Evolutionary conservation across 2,113 vertebrate genomes (phyloP).

Genomic region (Parotia lawesii): DNA sequence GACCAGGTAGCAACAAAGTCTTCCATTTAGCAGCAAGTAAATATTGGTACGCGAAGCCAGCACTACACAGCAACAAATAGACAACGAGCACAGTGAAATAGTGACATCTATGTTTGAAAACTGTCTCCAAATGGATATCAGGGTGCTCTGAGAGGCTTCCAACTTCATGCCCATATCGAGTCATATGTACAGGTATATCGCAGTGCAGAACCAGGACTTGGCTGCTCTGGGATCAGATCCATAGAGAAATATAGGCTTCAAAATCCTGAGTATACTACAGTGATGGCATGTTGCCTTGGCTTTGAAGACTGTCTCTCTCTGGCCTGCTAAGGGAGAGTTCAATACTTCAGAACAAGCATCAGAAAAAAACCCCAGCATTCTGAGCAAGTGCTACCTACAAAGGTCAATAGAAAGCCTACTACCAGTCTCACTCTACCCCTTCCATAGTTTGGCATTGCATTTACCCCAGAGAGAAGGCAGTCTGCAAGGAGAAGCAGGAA

Average conservation of each 20-base stretch:
- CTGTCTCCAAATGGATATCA: background rate
- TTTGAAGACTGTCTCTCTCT: background rate
- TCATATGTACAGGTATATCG: background rate
- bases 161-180: accelerated
- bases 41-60: background rate
- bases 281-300: background rate
- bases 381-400: background rate
- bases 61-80: background rate
- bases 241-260: background rate
- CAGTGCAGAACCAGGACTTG: background rate
- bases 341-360: background rate
- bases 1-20: background rate
- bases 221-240: background rate
- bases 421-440: accelerated
- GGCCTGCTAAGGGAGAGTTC: background rate
- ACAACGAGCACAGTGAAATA: background rate
- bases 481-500: background rate
- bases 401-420: accelerated
- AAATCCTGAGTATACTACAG: background rate
- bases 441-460: background rate
- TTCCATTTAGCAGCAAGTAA: background rate
- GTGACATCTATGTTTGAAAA: conserved; percentile 36
- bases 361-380: background rate
- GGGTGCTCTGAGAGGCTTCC: background rate
- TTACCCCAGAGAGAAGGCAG: accelerated